Conservation (phyloP, 1,140 invertebrate genomes). For the Bombyx mandarina region DNA sequence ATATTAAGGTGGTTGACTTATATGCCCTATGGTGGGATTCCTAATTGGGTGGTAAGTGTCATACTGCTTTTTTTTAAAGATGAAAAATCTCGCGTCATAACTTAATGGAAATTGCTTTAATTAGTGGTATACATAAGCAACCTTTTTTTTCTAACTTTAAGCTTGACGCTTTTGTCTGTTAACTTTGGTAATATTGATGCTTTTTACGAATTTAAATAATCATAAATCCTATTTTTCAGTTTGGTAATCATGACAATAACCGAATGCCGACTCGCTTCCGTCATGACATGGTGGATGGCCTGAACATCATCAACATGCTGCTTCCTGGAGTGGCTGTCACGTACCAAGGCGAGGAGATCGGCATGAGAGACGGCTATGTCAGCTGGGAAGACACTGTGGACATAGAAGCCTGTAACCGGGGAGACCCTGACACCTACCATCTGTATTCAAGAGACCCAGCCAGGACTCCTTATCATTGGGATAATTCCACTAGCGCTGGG, state of each 20-base stretch:
- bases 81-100: too few relatives aligned
- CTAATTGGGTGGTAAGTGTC: slow-evolving; percentile 73
- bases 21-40: slow-evolving; percentile 57
- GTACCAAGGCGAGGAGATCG: slow-evolving; percentile 85
- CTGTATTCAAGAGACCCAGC: slow-evolving; percentile 76
- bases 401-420: slow-evolving; percentile 50
- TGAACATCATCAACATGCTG: slow-evolving; percentile 75
- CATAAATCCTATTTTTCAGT: slow-evolving; percentile 26
- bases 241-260: slow-evolving; percentile 80
- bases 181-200: too few relatives aligned
- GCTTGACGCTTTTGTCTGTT: too few relatives aligned
- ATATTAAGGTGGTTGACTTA: slow-evolving; percentile 73
- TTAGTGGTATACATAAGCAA: too few relatives aligned
- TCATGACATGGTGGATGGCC: slow-evolving; percentile 74
- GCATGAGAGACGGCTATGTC: slow-evolving; percentile 75
- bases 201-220: too few relatives aligned
- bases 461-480: slow-evolving; percentile 86
- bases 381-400: slow-evolving; percentile 69
- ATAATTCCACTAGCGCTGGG: slow-evolving; percentile 75
- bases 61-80: too few relatives aligned
- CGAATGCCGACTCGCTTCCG: slow-evolving; percentile 77
- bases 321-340: slow-evolving; percentile 79
- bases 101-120: too few relatives aligned
- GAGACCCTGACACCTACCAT: slow-evolving; percentile 38
- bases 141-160: too few relatives aligned